Base-by-base conservation (phyloP, 2,113 vertebrate genomes). In the Myrmophylax atrothorax region DNA sequence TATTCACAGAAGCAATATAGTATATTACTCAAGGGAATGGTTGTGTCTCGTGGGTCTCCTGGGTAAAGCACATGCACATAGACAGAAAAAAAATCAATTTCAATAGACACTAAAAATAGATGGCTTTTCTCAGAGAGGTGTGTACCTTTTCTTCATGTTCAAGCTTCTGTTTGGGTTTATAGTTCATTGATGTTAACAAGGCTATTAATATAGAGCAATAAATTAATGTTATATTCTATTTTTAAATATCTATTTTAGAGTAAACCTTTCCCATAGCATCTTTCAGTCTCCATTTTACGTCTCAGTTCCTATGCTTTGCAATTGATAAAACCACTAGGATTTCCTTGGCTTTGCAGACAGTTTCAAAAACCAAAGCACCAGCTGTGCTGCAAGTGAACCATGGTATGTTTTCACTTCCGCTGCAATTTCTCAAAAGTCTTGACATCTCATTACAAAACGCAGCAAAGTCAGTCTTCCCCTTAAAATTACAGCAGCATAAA, bases 71-170 rank as follows among this genome's bases (percentile, higher is more conserved):
- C 31, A 73, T 26, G 22, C 79, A 91, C 28, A 75, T 1, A 59
- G 53, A 60, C 17, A 89, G 37, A 68, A 87, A 88, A 86, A 82
- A 75, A 95, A 96, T 96, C 96, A 91, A 95, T 97, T 85, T 94
- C 82, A 93, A 94, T 56, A 63, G 87, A 56, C 52, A 67, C 87
- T 95, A 95, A 96, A 95, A 95, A 94, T 95, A 96, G 89, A 87
- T 29, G 25, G 70, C 90, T 90, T 90, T 94, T 94, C 87, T 87
- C 78, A 87, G 55, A 67, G 55, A 58, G 42, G 85, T 29, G 25
- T 2, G 2, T 83, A 66, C 85, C 82, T 90, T 74, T 74, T 83
- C 82, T 52, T 92, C 44, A 74, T 60, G 73, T 44, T 70, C 24
- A 63, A 50, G 84, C 47, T 92, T 93, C 87, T 93, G 14, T 89